These are phyloP conservation scores for Cordilura impudica DNA, from an alignment of 2,888 invertebrate genomes.

Conservation along the genomic window DNA sequence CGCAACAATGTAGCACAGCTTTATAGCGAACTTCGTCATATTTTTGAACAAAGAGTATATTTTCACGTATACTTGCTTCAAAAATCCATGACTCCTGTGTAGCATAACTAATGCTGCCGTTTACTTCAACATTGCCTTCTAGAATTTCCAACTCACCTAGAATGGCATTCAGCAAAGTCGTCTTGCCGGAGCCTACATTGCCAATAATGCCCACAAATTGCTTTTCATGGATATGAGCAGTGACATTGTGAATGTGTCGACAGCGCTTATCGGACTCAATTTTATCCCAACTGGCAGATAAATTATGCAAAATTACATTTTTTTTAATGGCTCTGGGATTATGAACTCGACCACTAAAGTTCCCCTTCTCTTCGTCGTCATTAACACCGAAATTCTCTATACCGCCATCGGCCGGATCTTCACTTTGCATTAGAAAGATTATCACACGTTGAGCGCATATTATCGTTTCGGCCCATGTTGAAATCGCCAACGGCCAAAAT, in stretches of 20 bases:
- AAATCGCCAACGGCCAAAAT: conserved; percentile 87
- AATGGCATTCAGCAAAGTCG: conserved; percentile 85
- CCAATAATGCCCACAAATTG: conserved; percentile 81
- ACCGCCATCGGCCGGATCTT: conserved; percentile 70
- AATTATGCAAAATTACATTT: conserved; percentile 77
- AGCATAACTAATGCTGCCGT: conserved; percentile 86
- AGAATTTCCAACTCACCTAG: conserved; percentile 84
- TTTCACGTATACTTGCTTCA: conserved; percentile 89
- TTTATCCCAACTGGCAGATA: conserved; percentile 80
- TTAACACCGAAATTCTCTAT: conserved; percentile 68
- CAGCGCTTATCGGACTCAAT: conserved; percentile 66
- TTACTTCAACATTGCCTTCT: conserved; percentile 80
- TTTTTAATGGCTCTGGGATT: conserved; percentile 70
- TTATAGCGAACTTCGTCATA: conserved; percentile 80
- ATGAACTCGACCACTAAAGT: conserved; percentile 67
- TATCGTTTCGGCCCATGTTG: conserved; percentile 86
- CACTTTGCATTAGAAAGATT: conserved; percentile 80
- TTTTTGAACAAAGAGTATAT: conserved; percentile 91
- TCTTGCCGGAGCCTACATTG: conserved; percentile 87
- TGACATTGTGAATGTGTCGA: conserved; percentile 75
- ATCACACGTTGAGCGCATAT: conserved; percentile 86
- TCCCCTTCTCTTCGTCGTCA: conserved; percentile 67
- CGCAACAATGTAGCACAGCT: conserved; percentile 81
- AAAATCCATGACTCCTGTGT: conserved; percentile 92
- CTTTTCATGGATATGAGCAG: conserved; percentile 74